Evolutionary conservation across 2,797 vertebrate genomes (phyloP).

Genomic region (Peromyscus melanophrys): DNA sequence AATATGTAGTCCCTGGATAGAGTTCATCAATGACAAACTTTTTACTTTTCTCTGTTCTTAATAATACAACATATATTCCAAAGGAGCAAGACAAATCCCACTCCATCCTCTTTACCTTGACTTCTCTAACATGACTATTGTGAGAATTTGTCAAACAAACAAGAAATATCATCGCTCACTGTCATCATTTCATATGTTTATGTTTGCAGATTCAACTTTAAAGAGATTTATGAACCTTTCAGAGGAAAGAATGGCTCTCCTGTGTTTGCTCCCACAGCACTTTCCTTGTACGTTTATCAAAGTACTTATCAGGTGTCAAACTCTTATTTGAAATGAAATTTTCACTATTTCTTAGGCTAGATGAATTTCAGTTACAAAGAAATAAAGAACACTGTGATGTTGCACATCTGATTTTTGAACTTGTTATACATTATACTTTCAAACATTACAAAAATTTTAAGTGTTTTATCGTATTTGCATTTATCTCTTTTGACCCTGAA

Average conservation of each 20-base stretch:
- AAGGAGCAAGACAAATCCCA: constrained; percentile 10
- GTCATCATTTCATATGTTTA: constrained; percentile 63
- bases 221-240: constrained; percentile 71
- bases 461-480: background rate
- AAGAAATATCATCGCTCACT: constrained; percentile 46
- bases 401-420: background rate
- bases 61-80: background rate
- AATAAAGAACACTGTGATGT: background rate
- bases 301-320: constrained; percentile 59
- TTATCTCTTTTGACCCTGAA: background rate
- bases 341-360: constrained; percentile 51
- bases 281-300: constrained; percentile 61
- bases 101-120: constrained; percentile 55
- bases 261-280: constrained; percentile 38
- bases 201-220: constrained; percentile 68
- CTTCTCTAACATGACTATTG: constrained; percentile 35
- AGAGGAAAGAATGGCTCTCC: constrained; percentile 47
- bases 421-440: background rate
- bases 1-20: background rate
- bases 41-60: constrained; percentile 3
- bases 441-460: background rate
- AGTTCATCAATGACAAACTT: constrained; percentile 22
- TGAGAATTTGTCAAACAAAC: constrained; percentile 48
- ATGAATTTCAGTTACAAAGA: background rate
- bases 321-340: constrained; percentile 51